Base-by-base conservation (phyloP, 2,797 vertebrate species). In the Chaetophractus vellerosus region DNA sequence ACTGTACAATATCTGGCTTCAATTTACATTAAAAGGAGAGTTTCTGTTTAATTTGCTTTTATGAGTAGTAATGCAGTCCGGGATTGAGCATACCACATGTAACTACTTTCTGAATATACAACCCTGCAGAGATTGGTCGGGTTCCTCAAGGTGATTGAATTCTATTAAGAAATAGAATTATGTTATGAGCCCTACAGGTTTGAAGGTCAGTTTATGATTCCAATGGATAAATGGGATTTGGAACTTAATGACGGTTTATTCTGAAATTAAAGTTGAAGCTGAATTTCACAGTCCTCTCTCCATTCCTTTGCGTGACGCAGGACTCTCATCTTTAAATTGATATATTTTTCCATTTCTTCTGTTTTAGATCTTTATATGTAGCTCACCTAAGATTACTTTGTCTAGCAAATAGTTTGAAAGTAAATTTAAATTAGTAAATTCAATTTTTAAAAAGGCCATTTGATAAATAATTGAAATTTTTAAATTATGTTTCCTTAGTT, bases 361-460 rank as follows among this genome's bases (percentile, higher is more conserved):
- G 72, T 93, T 95, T 95, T 93, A 85, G 75, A 74, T 33, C 84
- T 96, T 87, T 85, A n/a, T 81, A 71, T 55, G 83, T 68, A 57
- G 38, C 76, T 94, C 52, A 93, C 33, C 69, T 55, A 16, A 57
- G 61, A 82, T 88, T 90, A 95, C 38, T 90, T 80, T 92, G 76
- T 78, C 81, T 87, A 81, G 14, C n/a, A 92, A 94, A 87, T 93
- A 38, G 18, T 87, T 59, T 93, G 33, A 87, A 91, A 45, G 75
- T 71, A 41, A 78, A 64, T 91, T 95, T 89, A 88, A 91, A 48
- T 93, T 96, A 71, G 63, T 88, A 88, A 95, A 92, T 38, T 90
- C 69, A 88, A 15, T 36, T 92, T 92, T 81, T 72, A 95, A 90
- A 79, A 63, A 82, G 38, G 6, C 72, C 59, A 16, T 93, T 88